Conservation (phyloP, 2,113 vertebrate genomes). For the Sturnira hondurensis region DNA sequence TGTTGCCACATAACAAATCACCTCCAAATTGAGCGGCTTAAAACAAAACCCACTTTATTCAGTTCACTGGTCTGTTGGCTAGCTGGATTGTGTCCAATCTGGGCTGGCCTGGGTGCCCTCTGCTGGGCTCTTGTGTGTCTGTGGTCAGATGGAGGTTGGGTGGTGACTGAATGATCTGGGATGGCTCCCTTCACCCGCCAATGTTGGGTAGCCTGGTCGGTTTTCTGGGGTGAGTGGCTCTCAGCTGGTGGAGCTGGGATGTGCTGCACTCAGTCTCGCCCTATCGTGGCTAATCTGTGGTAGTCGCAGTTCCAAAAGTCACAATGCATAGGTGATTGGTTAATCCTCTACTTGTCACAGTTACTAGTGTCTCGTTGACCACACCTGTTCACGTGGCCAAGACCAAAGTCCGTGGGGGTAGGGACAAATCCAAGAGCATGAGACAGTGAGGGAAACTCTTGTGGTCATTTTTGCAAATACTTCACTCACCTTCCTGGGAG, state of each 20-base stretch:
- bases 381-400: background rate
- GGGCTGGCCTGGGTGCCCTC: background rate
- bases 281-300: background rate
- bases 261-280: background rate
- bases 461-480: background rate
- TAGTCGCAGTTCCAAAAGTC: background rate
- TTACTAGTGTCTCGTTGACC: background rate
- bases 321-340: background rate
- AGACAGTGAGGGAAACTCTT: background rate
- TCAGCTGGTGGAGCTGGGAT: background rate
- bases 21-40: background rate
- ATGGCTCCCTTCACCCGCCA: background rate
- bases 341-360: background rate
- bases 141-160: background rate
- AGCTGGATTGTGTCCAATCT: background rate
- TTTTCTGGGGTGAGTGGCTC: background rate
- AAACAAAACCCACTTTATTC: background rate
- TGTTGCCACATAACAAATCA: background rate
- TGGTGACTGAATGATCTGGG: background rate
- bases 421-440: background rate
- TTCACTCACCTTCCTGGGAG: background rate
- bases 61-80: background rate
- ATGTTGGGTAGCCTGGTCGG: background rate
- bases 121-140: background rate
- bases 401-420: background rate